Conservation (phyloP, 2,888 invertebrate genomes). For the Philonicus albiceps region DNA sequence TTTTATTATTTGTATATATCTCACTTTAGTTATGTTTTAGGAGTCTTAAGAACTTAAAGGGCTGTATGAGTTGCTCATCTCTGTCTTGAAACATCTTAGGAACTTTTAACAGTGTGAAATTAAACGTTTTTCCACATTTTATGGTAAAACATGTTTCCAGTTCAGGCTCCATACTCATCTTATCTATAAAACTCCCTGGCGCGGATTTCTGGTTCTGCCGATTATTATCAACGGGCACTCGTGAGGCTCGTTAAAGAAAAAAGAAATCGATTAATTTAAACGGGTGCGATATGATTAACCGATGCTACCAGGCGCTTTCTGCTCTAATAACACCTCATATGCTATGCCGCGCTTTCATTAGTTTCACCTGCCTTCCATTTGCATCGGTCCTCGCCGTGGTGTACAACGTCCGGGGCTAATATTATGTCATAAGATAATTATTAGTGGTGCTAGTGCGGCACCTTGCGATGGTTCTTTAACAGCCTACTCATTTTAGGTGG, state of each 20-base stretch:
- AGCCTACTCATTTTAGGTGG: conserved; percentile 1
- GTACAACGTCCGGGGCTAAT: background rate
- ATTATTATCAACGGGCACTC: background rate
- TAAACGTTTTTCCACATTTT: background rate
- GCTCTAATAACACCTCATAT: background rate
- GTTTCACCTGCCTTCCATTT: conserved; percentile 10
- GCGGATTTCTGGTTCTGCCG: background rate
- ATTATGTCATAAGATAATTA: background rate
- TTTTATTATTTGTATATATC: too few species aligned
- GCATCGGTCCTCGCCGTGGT: background rate
- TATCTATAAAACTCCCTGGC: background rate
- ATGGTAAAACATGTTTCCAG: background rate
- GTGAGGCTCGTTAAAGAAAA: background rate
- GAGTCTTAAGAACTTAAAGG: background rate
- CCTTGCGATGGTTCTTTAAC: background rate
- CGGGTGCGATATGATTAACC: background rate
- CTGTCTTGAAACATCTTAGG: background rate
- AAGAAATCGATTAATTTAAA: conserved; percentile 14
- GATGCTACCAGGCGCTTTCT: background rate
- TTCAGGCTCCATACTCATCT: background rate
- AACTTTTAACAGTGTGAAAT: background rate
- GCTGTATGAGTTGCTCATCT: background rate
- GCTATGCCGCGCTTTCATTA: background rate
- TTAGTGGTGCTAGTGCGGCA: background rate
- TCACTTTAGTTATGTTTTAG: background rate